Evolutionary conservation across 2,113 vertebrate species (phyloP), one percentile per base, ranked within the genome.

Genomic region (Rhizomys pruinosus): DNA sequence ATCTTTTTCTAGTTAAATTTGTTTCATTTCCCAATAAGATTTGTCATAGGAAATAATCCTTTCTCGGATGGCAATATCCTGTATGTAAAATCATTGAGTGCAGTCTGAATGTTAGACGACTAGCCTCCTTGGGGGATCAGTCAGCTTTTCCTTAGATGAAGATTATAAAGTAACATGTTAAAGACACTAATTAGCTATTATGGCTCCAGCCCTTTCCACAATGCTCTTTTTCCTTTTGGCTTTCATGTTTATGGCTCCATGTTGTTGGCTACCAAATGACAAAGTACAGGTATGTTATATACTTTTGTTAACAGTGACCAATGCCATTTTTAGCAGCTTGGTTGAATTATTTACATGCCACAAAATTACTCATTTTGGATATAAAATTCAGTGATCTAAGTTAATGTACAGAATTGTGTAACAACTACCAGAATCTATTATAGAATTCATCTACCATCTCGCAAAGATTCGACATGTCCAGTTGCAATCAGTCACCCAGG

Each of bases 21-120:
- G 59, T 77, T 91, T 96, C 87, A 82, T 94, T 97, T 97, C 91
- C 89, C 92, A 88, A 85, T 84, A 52, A 22, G 69, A 94, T 94
- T 94, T 94, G 94, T 95, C 94, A 94, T n/a, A 52, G 76, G 68
- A 76, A 94, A 93, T 63, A 73, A 81, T 63, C 66, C 42, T 85
- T 90, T 77, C 78, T 88, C 84, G 88, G 47, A 81, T 2, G 27
- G 47, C 15, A 76, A 9, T 59, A 44, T 84, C 69, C 57, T 92
- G 34, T 64, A 86, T 0, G 2, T 87, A 80, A 93, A 87, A 90
- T 74, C 0, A 61, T 59, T 11, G n/a, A 37, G 12, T 59, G 4
- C 39, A 87, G 29, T 82, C 77, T 94, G 77, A 79, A 93, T 71
- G 27, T 52, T 61, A 88, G 73, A 19, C 4, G 71, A 44, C 25